Base-by-base conservation (phyloP, 2,113 vertebrate genomes). In the Eretmochelys imbricata region DNA sequence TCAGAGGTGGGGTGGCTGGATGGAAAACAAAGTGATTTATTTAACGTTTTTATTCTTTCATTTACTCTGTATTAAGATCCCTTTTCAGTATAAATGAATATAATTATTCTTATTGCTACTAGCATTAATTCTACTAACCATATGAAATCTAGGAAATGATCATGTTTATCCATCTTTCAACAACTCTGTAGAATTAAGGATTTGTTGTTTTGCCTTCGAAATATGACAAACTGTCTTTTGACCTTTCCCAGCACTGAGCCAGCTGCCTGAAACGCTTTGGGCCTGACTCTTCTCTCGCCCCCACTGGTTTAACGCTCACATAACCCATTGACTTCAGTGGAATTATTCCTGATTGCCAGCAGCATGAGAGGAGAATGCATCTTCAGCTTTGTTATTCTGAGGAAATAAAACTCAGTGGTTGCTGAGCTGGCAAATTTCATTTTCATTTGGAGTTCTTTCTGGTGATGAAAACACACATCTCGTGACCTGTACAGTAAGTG, bases 201-300 rank as follows among this genome's bases (percentile, higher is more conserved):
- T 76, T 89, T 69, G 38, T 6, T 75, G 17, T 78, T 62, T 84
- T 94, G 17, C 12, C 51, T 76, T 92, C 46, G 46, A 94, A 92
- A 85, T 80, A 20, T 22, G n/a, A 91, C 80, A 8, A 78, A 53
- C 54, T 86, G 51, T 82, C 62, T 42, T 95, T 93, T 92, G 62
- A 16, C 51, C 55, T 83, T 75, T 75, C 22, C 38, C 38, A 93
- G n/a, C 55, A 19, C 31, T 62, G 89, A 80, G 82, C 53, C 84
- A n/a, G 27, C 78, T 95, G 89, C 90, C 95, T 91, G 81, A 92
- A 96, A 92, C 53, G 82, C 38, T 80, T 35, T 84, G 35, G 4
- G 72, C 75, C 14, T 42, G 55, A 95, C 88, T 94, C 6, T 94
- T 93, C 46, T 86, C 46, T 46, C 89, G 87, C 49, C 46, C 72